Base-by-base conservation (phyloP, 2,113 vertebrate species). In the Dipodomys ordii region DNA sequence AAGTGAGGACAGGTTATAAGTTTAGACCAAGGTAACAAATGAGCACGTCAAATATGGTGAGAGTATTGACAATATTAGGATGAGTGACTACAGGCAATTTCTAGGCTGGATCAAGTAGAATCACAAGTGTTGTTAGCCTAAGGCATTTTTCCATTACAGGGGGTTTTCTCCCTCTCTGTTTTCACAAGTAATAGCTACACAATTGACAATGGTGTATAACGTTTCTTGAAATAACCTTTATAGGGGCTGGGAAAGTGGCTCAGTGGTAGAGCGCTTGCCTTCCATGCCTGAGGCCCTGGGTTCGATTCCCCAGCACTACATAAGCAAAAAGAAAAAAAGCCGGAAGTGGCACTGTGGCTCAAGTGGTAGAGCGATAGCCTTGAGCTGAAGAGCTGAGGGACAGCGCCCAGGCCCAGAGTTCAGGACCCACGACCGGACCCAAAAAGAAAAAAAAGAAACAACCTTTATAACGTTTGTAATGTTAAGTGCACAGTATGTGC, bases 211-310 rank as follows among this genome's bases (percentile, higher is more conserved):
- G 53, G 77, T 72, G 1, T 57, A 49, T 73, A 62, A 46, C 44
- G 65, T 92, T 91, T 94, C 67, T 83, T 96, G 19, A 79, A 81
- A 85, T 80, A 64, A 11, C 53, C 80, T 94, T 76, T 91, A 30
- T 87, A 69, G 5, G 39, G 5, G 39, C 39, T 39, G 39, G 39
- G 39, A 39, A 39, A 39, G 39, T 39, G 39, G 39, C 39, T 39
- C 39, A 39, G 39, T 39, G 39, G 39, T 39, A 39, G 5, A 39
- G 39, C 39, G 39, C 39, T 39, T 39, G 39, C 39, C 39, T 39
- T 39, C 4, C 39, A 39, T 39, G 39, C 39, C 4, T 39, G 39
- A 39, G 39, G 39, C 39, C 39, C 39, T 39, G 39, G 39, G 39
- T 39, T 39, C 39, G 4, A 39, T 39, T 39, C 39, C 39, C 39